Conservation (phyloP, 2,888 invertebrate species). For the Mythimna vitellina region DNA sequence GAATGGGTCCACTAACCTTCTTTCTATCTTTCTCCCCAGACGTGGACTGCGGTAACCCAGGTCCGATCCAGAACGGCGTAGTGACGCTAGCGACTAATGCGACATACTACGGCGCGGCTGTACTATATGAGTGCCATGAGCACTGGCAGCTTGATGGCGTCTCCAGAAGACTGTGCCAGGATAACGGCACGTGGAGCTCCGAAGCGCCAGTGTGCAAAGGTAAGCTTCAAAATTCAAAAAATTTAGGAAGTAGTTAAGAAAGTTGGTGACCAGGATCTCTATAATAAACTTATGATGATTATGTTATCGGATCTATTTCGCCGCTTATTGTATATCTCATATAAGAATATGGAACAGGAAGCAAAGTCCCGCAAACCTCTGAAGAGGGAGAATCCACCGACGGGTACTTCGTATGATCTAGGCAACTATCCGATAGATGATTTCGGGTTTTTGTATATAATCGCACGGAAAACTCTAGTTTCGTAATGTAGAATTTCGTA, state of each 20-base stretch:
- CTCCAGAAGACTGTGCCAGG: slow-evolving; percentile 95
- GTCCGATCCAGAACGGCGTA: slow-evolving; percentile 93
- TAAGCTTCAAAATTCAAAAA: slow-evolving; percentile 70
- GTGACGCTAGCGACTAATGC: slow-evolving; percentile 96
- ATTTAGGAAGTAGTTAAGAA: background rate
- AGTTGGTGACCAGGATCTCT: background rate
- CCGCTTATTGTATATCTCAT: background rate
- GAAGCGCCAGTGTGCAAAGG: slow-evolving; percentile 95
- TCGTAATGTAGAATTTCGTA: no score
- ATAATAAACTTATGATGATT: background rate
- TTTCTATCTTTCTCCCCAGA: slow-evolving; percentile 83
- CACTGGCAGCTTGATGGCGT: slow-evolving; percentile 96
- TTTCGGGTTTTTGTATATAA: no score
- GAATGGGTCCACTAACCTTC: background rate
- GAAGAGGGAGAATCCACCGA: no score
- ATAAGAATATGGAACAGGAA: no score
- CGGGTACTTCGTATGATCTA: no score
- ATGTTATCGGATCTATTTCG: background rate
- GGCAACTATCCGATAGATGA: no score
- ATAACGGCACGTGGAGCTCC: slow-evolving; percentile 97
- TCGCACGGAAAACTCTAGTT: no score
- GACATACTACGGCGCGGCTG: slow-evolving; percentile 96
- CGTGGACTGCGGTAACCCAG: slow-evolving; percentile 96
- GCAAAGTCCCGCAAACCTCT: no score
- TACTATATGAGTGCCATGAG: slow-evolving; percentile 95